phyloP scores from a whole-genome alignment of 2,888 invertebrate genomes.

The Elysia crispata region DNA sequence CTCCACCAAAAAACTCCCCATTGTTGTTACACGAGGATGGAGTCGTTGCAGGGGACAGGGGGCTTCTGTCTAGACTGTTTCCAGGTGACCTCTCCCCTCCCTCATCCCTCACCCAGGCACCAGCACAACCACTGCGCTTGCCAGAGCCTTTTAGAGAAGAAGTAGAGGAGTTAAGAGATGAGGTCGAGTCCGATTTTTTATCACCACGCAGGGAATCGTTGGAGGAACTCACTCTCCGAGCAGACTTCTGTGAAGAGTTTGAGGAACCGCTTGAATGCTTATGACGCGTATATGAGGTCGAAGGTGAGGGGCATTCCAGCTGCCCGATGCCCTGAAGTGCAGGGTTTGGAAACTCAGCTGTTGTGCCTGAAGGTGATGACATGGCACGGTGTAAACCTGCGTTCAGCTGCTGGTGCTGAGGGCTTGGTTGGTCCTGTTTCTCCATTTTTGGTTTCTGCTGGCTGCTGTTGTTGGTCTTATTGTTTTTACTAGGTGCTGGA shows the following conservation, averaged over 20 bases:
- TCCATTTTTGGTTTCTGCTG: too few relatives aligned
- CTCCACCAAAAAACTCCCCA: background rate
- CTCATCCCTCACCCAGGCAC: background rate
- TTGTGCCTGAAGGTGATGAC: too few relatives aligned
- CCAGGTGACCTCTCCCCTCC: conserved; percentile 33
- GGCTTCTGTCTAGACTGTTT: conserved; percentile 4
- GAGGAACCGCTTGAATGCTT: conserved; percentile 38
- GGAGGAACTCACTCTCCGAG: conserved; percentile 1
- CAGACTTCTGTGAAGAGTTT: conserved; percentile 37
- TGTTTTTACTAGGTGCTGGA: too few relatives aligned
- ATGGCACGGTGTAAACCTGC: too few relatives aligned
- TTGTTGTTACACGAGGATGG: too few relatives aligned
- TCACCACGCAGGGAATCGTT: conserved; percentile 30
- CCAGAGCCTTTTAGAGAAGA: background rate
- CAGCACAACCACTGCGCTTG: too few relatives aligned
- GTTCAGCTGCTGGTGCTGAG: too few relatives aligned
- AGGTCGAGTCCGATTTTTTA: conserved; percentile 35
- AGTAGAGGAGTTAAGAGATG: background rate
- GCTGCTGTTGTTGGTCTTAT: too few relatives aligned
- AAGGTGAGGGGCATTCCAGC: too few relatives aligned
- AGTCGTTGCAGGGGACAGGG: background rate
- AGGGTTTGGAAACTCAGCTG: too few relatives aligned
- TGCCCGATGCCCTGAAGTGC: too few relatives aligned
- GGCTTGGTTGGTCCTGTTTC: too few relatives aligned
- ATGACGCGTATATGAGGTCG: background rate